These are phyloP conservation scores for Carcharodon carcharias DNA, from an alignment of 2,797 vertebrate species.

Conservation along the genomic window DNA sequence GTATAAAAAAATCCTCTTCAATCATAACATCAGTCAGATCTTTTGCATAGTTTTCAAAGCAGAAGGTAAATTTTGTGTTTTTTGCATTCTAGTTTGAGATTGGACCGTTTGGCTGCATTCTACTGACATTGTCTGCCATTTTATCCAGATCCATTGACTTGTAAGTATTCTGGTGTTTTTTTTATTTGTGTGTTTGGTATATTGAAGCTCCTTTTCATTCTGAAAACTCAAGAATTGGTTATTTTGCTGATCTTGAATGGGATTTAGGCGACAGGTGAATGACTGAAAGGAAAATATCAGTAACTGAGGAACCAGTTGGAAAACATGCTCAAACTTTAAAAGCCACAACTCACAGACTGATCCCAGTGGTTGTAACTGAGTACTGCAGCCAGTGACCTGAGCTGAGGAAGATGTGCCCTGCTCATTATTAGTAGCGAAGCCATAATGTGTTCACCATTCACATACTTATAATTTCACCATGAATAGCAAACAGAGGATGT, in stretches of 20 bases:
- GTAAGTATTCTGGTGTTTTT: constrained; percentile 57
- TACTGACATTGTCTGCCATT: constrained; percentile 78
- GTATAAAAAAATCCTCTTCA: not conserved
- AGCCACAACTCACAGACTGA: no score
- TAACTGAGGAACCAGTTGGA: not conserved
- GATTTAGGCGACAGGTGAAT: not conserved
- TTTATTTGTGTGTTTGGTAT: not conserved
- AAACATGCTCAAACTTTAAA: not conserved
- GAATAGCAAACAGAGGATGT: not conserved
- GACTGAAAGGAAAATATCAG: not conserved
- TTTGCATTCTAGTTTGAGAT: constrained; percentile 69
- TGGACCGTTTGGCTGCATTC: constrained; percentile 73
- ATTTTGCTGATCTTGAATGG: not conserved
- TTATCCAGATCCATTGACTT: constrained; percentile 74
- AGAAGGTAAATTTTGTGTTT: constrained; percentile 6
- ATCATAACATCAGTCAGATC: not conserved
- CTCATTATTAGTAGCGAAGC: not conserved
- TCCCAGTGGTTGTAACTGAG: not conserved
- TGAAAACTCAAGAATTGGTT: not conserved
- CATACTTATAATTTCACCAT: not conserved
- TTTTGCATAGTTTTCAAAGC: not conserved
- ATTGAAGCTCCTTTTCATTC: not conserved
- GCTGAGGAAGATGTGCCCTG: not conserved
- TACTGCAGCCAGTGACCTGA: not conserved
- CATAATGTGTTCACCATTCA: not conserved